Conservation (phyloP, 2,797 vertebrate genomes). For the Gallirallus australis region DNA sequence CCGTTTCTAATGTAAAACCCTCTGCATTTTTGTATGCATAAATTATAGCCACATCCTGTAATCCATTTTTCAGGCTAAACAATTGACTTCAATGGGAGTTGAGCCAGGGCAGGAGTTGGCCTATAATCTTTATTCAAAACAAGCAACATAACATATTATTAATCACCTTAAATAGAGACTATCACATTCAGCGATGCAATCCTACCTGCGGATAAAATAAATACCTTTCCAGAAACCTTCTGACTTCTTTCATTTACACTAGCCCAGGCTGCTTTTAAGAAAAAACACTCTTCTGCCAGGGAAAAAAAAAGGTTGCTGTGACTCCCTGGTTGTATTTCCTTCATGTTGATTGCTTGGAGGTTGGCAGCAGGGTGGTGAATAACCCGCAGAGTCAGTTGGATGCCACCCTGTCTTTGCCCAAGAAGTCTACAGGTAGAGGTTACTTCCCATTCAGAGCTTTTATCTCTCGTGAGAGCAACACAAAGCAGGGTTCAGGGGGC, state of each 20-base stretch:
- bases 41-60: conserved; percentile 56
- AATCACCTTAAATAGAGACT: conserved; percentile 51
- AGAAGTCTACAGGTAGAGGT: background rate
- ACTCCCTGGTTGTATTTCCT: background rate
- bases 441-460: background rate
- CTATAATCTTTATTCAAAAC: conserved; percentile 41
- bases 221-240: conserved; percentile 43
- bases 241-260: conserved; percentile 2
- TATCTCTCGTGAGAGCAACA: background rate
- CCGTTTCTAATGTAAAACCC: background rate
- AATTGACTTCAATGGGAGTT: conserved; percentile 41
- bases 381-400: background rate
- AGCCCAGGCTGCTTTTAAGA: background rate
- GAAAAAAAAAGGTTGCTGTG: background rate
- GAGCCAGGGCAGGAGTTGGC: conserved; percentile 34
- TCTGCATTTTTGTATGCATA: conserved; percentile 6
- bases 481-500: background rate
- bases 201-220: conserved; percentile 41
- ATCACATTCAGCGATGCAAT: conserved; percentile 9
- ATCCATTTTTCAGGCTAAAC: conserved; percentile 55
- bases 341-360: background rate
- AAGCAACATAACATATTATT: conserved; percentile 40
- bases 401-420: background rate
- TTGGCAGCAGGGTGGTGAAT: background rate
- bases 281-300: background rate